Base-by-base conservation (phyloP, 1,140 invertebrate species). In the Pseudoatta argentina region DNA sequence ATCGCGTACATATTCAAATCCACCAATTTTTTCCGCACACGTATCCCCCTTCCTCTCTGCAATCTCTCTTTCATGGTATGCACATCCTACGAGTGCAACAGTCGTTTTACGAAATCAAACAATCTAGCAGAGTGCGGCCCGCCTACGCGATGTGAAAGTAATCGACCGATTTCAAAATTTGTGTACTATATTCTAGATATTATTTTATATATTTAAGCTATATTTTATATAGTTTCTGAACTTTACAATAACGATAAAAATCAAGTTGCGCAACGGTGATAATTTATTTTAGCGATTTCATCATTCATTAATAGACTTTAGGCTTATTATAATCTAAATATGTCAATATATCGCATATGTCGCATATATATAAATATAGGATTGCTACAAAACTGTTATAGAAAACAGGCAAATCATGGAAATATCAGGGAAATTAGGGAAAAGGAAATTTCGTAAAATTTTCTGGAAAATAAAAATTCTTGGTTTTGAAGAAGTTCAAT, bases 91-190 rank as follows among this genome's bases (percentile, higher is more conserved):
- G 78, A 82, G 16, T 82, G 67, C 78, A 61, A 83, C 69, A 83
- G 69, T 75, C 53, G 69, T 27, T 73, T 83, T 63, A 69, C 67
- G 55, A 83, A 83, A 83, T 73, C 79, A 73, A 82, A 72, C 78
- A 72, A 61, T 75, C 67, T 44, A 73, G 24, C 69, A 30, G 55
- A 63, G 30, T n/a, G 71, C 30, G 30, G 30, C 24, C 14, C 39
- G 44, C 44, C 21, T 44, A 34, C 67, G 21, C 18, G 27, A 82
- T 82, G 39, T 61, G 67, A 83, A 73, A 34, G 24, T 83, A 75
- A 83, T 83, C 69, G 79, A 55, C 30, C 39, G 59, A 48, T 12
- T 78, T 75, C 55, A 48, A 78, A 66, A 66, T 66, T 48, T 12
- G 61, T 27, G 44, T 21, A 24, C 16, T 63, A 48, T 48, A 48